phyloP scores from a whole-genome alignment of 2,797 vertebrate species.

The Chloroceryle amazona region DNA sequence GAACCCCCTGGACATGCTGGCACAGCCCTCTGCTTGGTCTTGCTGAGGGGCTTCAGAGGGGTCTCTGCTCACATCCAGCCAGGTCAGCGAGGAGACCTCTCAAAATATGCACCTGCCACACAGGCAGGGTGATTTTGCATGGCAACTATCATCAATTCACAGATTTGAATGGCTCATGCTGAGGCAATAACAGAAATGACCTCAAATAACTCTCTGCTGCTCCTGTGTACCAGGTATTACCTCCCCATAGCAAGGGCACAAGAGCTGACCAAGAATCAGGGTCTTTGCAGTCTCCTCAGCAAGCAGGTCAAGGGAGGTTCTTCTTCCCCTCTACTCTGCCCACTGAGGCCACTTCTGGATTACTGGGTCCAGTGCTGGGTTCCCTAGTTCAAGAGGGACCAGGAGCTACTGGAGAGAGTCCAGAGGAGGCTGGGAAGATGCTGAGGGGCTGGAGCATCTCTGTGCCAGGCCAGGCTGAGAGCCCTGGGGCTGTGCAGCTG shows the following conservation, averaged over 20 bases:
- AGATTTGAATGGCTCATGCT: accelerated
- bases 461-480: not conserved
- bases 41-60: not conserved
- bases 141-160: no score
- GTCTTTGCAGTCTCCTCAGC: not conserved
- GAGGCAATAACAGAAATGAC: not conserved
- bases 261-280: not conserved
- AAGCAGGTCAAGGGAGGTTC: not conserved
- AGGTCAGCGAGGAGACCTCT: not conserved
- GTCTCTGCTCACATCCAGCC: not conserved
- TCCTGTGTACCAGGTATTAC: no score
- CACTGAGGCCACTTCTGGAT: no score
- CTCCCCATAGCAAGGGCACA: not conserved
- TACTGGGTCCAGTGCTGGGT: not conserved
- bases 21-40: not conserved
- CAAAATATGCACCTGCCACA: accelerated
- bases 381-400: not conserved
- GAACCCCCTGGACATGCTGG: not conserved
- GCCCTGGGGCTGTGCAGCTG: not conserved
- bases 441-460: not conserved
- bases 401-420: not conserved
- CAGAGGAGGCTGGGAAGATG: not conserved
- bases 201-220: no score
- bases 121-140: not conserved
- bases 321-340: not conserved